Base-by-base conservation (phyloP, 2,888 invertebrate genomes). In the Pheosia gnoma region DNA sequence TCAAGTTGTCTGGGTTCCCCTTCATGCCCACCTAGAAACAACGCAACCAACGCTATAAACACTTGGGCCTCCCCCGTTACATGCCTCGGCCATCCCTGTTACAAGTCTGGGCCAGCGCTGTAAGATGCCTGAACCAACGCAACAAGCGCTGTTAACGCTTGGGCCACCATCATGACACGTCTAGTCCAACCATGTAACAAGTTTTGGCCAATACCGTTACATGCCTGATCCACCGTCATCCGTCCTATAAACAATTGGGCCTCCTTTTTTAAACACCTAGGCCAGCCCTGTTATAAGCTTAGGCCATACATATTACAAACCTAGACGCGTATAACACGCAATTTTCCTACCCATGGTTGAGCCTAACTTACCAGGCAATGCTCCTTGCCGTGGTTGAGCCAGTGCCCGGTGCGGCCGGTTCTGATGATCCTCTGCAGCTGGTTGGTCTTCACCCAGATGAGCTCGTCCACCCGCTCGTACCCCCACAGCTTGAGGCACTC, bases 381-480 rank as follows among this genome's bases (percentile, higher is more conserved):
- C 83, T 99, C 99, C 87, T 99, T 99, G 38, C 99, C 99, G 85
- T 99, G 99, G 88, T 99, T 99, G 39, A 99, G 94, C 99, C 99
- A 99, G 89, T 99, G 99, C 0, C 99, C 99, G 0, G 99, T 99
- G 60, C 99, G 94, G 0, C 99, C 99, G 0, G 99, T 99, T 43
- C 99, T 94, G 78, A 99, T 99, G 78, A 99, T 99, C 65, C 99
- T 94, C 86, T 99, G 99, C 65, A 99, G 90, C 85, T 99, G 99
- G 90, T 99, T 99, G 0, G 99, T 99, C 93, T 99, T 99, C 60
- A 99, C 99, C 99, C 99, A 99, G 78, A 99, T 99, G 52, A 99
- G 95, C 86, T 99, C 99, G 85, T 99, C 99, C 3, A 98, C 98
- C 57, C 99, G 95, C 81, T 98, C 98, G 83, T 99, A 99, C 9